Percentiles rank a stretch among this genome's conserved stretches.
These are phyloP conservation scores for Dufourea novaeangliae DNA, from an alignment of 1,140 invertebrate species.

Conservation along the genomic window DNA sequence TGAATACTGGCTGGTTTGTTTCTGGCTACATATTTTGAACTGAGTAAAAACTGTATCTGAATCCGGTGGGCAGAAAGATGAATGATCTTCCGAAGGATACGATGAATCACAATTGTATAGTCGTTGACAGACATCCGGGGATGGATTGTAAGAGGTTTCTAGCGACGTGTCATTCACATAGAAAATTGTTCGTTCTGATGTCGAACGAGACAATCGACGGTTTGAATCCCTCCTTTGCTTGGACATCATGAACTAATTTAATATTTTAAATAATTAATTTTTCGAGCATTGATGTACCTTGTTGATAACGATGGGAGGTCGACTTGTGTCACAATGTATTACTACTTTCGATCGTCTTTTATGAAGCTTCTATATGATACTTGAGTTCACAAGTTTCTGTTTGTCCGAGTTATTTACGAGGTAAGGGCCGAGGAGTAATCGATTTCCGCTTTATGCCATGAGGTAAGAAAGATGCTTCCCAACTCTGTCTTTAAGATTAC, in stretches of 20 bases:
- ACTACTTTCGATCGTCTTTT: background rate
- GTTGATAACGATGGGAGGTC: background rate
- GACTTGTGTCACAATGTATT: background rate
- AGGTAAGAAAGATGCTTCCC: no score
- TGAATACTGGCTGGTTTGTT: slow-evolving; percentile 59
- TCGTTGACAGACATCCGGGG: slow-evolving; percentile 22
- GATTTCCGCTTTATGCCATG: no score
- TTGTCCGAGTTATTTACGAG: no score
- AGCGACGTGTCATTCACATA: slow-evolving; percentile 69
- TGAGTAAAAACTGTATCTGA: slow-evolving; percentile 51
- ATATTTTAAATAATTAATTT: background rate
- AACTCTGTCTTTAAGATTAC: no score
- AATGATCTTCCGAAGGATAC: slow-evolving; percentile 13
- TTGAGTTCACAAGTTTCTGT: no score
- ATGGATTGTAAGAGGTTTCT: slow-evolving; percentile 40
- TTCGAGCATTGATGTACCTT: background rate
- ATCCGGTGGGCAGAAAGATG: slow-evolving; percentile 15
- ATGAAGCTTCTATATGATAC: no score
- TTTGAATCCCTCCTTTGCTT: background rate
- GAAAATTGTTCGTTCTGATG: slow-evolving; percentile 70
- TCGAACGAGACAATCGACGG: slow-evolving; percentile 50
- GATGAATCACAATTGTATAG: slow-evolving; percentile 15
- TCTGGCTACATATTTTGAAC: slow-evolving; percentile 64
- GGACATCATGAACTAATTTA: background rate
- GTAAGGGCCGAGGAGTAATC: no score